Evolutionary conservation across 2,888 invertebrate species (phyloP).

Genomic region (Cephus runcator): DNA sequence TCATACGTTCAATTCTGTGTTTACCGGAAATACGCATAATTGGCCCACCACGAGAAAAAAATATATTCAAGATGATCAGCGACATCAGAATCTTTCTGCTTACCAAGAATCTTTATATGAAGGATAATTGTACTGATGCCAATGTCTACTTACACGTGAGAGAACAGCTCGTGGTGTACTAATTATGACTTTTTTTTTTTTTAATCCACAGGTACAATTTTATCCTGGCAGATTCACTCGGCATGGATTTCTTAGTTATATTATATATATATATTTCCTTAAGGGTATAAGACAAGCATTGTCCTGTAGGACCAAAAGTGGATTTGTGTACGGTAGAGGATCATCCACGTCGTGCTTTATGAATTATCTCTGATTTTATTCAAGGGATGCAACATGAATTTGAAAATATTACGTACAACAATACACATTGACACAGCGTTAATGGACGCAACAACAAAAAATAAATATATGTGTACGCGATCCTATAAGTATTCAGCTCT

Average conservation of each 20-base stretch:
- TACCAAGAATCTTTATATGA: neutral
- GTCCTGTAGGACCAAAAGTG: neutral
- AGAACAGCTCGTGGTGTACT: slow-evolving; percentile 17
- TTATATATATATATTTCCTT: neutral
- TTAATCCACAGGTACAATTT: neutral
- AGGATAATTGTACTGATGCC: neutral
- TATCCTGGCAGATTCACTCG: neutral
- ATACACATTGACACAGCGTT: neutral
- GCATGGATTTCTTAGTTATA: neutral
- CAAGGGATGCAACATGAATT: neutral
- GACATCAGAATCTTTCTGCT: neutral
- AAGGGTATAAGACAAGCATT: neutral
- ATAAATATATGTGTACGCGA: slow-evolving; percentile 15
- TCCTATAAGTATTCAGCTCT: neutral
- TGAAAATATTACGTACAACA: neutral
- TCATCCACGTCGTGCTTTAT: neutral
- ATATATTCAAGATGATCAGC: neutral
- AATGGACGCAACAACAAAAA: slow-evolving; percentile 24
- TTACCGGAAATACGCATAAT: slow-evolving; percentile 35
- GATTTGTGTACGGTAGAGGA: neutral
- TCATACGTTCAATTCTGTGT: slow-evolving; percentile 45
- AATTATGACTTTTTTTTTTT: slow-evolving; percentile 16
- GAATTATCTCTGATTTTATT: neutral
- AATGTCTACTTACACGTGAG: too few species aligned
- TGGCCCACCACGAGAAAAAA: slow-evolving; percentile 34